Conservation (phyloP, 1,140 invertebrate species). For the Nixonia krombeini region DNA sequence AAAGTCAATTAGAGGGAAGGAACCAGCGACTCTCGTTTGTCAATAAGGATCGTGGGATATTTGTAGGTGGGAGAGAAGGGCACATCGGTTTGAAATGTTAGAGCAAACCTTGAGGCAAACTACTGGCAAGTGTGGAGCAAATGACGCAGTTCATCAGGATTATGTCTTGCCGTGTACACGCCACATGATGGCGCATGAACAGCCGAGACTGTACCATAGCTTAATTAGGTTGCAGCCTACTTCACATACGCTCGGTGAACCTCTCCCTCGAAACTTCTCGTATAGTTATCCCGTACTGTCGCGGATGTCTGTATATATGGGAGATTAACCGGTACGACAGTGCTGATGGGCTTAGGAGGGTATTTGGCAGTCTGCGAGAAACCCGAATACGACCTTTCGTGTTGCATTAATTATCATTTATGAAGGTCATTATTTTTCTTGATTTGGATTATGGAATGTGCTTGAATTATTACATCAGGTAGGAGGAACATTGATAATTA, state of each 20-base stretch:
- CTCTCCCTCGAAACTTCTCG: conserved; percentile 24
- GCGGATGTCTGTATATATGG: conserved; percentile 26
- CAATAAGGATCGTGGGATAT: no score
- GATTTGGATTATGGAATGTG: no score
- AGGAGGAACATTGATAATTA: no score
- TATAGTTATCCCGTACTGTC: conserved; percentile 21
- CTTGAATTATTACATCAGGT: no score
- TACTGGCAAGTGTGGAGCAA: conserved; percentile 12
- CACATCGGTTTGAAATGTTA: no score
- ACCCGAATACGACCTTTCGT: conserved; percentile 48
- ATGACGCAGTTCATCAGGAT: conserved; percentile 15
- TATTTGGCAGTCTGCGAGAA: conserved; percentile 48
- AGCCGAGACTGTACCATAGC: conserved; percentile 30
- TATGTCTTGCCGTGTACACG: conserved; percentile 23
- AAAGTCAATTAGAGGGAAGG: no score
- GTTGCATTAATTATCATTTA: conserved; percentile 32
- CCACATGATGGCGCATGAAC: conserved; percentile 21
- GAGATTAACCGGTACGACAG: conserved; percentile 55
- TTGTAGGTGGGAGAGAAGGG: no score
- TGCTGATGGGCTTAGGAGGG: conserved; percentile 48
- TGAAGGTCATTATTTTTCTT: no score
- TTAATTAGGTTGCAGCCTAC: conserved; percentile 52
- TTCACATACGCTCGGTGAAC: conserved; percentile 28
- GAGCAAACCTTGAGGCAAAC: no score
- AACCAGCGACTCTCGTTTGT: no score